Conservation (phyloP, 1,140 invertebrate species). For the Drosophila prosaltans region DNA sequence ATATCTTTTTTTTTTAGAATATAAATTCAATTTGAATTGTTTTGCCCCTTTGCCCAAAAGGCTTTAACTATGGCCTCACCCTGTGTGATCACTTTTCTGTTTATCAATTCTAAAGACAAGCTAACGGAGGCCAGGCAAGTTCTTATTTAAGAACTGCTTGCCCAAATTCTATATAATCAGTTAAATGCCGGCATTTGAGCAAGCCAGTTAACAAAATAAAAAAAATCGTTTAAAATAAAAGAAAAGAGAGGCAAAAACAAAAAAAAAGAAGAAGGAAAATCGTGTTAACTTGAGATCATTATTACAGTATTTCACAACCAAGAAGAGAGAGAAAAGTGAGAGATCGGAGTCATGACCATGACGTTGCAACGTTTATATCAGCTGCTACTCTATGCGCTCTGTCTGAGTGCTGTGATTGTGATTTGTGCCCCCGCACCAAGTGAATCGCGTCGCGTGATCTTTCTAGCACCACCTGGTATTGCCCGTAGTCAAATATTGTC, state of each 20-base stretch:
- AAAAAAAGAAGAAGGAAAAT: neutral
- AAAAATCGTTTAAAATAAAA: neutral
- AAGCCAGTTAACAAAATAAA: constrained; percentile 38
- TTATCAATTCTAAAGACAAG: constrained; percentile 58
- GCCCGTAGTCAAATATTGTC: constrained; percentile 68
- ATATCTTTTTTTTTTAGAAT: no score
- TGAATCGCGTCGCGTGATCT: constrained; percentile 76
- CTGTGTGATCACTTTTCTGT: constrained; percentile 33
- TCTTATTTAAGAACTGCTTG: constrained; percentile 65
- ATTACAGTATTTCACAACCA: constrained; percentile 35
- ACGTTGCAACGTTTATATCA: constrained; percentile 52
- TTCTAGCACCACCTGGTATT: constrained; percentile 60
- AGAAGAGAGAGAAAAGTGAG: neutral
- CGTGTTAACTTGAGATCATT: constrained; percentile 27
- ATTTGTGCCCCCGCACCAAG: constrained; percentile 53
- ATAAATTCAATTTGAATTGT: no score
- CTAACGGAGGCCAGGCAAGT: constrained; percentile 31
- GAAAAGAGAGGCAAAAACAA: neutral
- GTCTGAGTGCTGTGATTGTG: constrained; percentile 53
- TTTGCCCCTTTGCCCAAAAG: no score
- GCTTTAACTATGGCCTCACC: neutral
- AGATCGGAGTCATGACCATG: constrained; percentile 29
- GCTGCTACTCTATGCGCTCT: constrained; percentile 53
- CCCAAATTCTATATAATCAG: constrained; percentile 75
- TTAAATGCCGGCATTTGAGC: constrained; percentile 75